Conservation (phyloP, 2,888 invertebrate genomes). For the Andrena praecox region DNA sequence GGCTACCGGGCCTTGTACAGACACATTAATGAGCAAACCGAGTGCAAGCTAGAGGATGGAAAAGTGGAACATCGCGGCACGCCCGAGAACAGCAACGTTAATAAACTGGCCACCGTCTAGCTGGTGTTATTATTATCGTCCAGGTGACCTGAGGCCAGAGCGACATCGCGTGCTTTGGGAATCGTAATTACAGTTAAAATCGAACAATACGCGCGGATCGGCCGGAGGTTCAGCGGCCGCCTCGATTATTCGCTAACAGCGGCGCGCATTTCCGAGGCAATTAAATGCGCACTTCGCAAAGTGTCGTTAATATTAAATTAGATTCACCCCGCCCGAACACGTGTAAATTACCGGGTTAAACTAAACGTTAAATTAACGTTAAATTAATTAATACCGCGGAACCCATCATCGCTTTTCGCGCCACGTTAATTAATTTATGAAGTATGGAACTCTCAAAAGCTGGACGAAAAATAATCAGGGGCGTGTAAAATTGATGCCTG, state of each 20-base stretch:
- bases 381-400: constrained; percentile 59
- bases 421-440: constrained; percentile 41
- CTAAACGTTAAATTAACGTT: constrained; percentile 54
- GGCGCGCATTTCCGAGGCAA: constrained; percentile 51
- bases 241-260: constrained; percentile 60
- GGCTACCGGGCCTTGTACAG: neutral
- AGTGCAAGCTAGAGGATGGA: neutral
- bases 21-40: constrained; percentile 2
- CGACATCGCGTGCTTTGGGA: constrained; percentile 17
- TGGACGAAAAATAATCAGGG: neutral
- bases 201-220: constrained; percentile 56
- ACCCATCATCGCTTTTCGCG: constrained; percentile 18
- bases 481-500: neutral
- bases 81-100: constrained; percentile 38
- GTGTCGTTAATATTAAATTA: constrained; percentile 63
- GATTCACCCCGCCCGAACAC: constrained; percentile 40
- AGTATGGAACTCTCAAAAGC: constrained; percentile 2
- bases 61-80: constrained; percentile 1
- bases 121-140: constrained; percentile 43
- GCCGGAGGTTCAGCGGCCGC: constrained; percentile 31
- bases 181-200: constrained; percentile 57
- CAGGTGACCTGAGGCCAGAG: neutral
- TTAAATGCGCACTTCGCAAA: constrained; percentile 55
- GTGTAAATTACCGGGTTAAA: constrained; percentile 53
- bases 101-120: constrained; percentile 36